Percentiles rank a stretch among this genome's conserved stretches.
phyloP scores from a whole-genome alignment of 2,113 vertebrate genomes.

The human region GRCh38 chr14:94535501-94536000 shows the following conservation, averaged over 20 bases:
- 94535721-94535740: not conserved
- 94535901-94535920: not conserved
- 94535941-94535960: too few species aligned
- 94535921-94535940: not conserved
- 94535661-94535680: not conserved
- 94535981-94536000: too few species aligned
- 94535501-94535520: rapidly evolving
- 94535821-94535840: not conserved
- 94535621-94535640: not conserved
- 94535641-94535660: too few species aligned
- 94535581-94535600: not conserved
- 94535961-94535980: rapidly evolving
- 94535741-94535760: not conserved
- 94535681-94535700: too few species aligned
- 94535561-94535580: not conserved
- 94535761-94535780: not conserved
- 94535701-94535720: not conserved
- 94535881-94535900: not conserved
- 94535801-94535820: not conserved
- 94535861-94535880: not conserved
- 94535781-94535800: not conserved
- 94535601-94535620: not conserved
- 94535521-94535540: not conserved
- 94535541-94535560: not conserved
- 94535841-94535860: too few species aligned